phyloP scores from a whole-genome alignment of 2,888 invertebrate genomes.

The Cantharis lateralis region DNA sequence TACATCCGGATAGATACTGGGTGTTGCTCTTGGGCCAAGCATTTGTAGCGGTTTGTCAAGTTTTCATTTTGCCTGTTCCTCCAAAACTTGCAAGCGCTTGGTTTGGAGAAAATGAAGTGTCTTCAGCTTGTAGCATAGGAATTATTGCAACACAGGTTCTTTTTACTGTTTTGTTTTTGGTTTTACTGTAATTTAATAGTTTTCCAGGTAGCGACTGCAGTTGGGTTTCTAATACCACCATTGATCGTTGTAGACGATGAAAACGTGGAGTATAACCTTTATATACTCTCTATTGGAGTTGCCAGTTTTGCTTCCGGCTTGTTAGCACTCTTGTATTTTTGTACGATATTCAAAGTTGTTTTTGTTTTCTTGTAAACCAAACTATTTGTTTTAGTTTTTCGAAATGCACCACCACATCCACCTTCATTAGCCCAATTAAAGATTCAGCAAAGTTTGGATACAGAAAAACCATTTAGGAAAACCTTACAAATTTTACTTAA shows the following conservation, averaged over 20 bases:
- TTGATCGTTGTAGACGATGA: not conserved
- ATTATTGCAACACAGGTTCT: not conserved
- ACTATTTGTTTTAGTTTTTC: constrained; percentile 75
- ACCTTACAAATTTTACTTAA: not conserved
- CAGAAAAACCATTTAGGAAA: not conserved
- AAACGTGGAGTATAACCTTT: not conserved
- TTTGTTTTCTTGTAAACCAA: not conserved
- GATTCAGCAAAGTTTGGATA: constrained; percentile 53
- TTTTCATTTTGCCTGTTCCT: not conserved
- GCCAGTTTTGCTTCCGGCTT: not conserved
- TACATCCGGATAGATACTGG: not conserved
- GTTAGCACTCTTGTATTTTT: not conserved
- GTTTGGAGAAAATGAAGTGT: constrained; percentile 1
- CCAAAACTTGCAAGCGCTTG: not conserved
- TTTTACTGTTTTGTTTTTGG: not conserved
- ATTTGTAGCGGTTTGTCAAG: not conserved
- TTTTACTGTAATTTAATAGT: not conserved
- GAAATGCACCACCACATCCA: constrained; percentile 81
- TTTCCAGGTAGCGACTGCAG: not conserved
- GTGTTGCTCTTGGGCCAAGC: not conserved
- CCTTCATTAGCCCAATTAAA: constrained; percentile 82
- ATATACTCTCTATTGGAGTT: not conserved
- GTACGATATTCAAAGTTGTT: not conserved
- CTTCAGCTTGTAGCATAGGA: not conserved
- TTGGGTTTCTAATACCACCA: not conserved